Evolutionary conservation across 2,797 vertebrate species (phyloP).

Genomic region (Chiroxiphia lanceolata): DNA sequence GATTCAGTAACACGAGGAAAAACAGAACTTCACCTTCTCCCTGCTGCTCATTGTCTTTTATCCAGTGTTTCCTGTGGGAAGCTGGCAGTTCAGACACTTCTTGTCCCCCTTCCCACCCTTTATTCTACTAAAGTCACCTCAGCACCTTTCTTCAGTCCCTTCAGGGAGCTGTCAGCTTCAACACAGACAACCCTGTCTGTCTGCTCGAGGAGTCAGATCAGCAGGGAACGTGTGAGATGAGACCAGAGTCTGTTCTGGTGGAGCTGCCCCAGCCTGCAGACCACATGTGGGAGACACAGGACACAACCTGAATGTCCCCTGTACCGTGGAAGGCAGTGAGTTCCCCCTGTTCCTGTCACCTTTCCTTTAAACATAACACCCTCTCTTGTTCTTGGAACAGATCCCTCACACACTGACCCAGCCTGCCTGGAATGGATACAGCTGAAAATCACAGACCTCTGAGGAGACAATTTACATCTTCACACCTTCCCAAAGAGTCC

Average conservation of each 20-base stretch:
- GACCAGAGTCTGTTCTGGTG: background rate
- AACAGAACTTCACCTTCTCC: background rate
- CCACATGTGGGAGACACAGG: too few species aligned
- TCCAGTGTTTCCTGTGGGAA: background rate
- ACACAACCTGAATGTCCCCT: background rate
- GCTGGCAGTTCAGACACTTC: background rate
- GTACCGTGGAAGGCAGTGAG: rapidly evolving
- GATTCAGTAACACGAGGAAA: background rate
- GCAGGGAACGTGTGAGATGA: background rate
- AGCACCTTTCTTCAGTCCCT: background rate
- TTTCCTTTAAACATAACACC: background rate
- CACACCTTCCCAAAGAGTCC: background rate
- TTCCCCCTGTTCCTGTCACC: background rate
- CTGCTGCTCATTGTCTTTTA: background rate
- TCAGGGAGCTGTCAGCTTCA: background rate
- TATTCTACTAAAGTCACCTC: background rate
- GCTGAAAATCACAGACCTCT: background rate
- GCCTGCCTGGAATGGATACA: background rate
- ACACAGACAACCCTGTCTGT: background rate
- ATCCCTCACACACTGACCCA: background rate
- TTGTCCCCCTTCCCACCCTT: background rate
- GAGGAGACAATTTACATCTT: background rate
- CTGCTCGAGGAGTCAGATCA: background rate
- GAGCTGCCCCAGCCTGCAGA: background rate
- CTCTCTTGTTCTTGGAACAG: background rate